Base-by-base conservation (phyloP, 2,888 invertebrate species). In the Sminthurinus aureus region DNA sequence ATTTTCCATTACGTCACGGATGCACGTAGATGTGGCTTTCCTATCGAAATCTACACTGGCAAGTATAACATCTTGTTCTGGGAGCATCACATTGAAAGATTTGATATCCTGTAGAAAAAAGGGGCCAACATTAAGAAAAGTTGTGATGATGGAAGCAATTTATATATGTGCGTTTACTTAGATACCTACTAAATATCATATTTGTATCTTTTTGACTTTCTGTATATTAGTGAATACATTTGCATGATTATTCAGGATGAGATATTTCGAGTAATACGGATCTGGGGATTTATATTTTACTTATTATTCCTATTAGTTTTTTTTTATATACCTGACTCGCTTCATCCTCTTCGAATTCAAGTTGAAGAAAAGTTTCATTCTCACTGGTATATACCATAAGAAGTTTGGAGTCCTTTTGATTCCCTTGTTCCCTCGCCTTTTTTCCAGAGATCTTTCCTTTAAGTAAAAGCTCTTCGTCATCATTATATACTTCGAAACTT, bases 341-440 rank as follows among this genome's bases (percentile, higher is more conserved):
- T 73, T 83, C 83, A 73, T 83, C 83, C 58, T 83, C 83, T 26
- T 83, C 83, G 71, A 83, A 83, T 51, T 73, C 78, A n/a, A 83
- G 83, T 52, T 83, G 78, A 38, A 83, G 52, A 73, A 83, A 83
- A 71, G 22, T 83, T 52, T 83, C 83, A 73, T 83, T 79, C 24
- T 83, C 83, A 18, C 73, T 24, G 12, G 83, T 83, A 51, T 71
- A 79, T 11, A 83, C 83, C 52, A 78, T 20, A 58, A 83, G 64
- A 38, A 38, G 38, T 38, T 38, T 38, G 3, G 38, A 38, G 71
- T 83, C 83, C 58, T 67, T 78, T 64, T 71, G 73, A 64, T 83
- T 83, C 67, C 69, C 76, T 11, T 64, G 52, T 13, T 66, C 50
- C 3, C 38, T 38, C 6, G 6, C 38, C 71, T 83, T 83, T 78